Base-by-base conservation (phyloP, 2,797 vertebrate species). In the Trichosurus vulpecula region DNA sequence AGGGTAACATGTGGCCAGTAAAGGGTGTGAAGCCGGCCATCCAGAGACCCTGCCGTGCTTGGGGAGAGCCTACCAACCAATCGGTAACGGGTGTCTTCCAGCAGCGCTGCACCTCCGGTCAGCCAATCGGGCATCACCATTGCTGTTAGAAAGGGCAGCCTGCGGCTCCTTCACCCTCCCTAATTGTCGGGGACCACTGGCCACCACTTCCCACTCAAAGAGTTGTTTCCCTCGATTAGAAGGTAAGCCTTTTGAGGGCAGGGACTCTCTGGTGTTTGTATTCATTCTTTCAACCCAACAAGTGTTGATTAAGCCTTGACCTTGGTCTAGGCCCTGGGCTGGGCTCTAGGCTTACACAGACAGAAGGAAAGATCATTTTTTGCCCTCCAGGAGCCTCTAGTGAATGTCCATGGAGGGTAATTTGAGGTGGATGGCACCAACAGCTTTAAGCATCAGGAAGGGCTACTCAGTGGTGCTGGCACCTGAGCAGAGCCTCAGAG, bases 11-110 rank as follows among this genome's bases (percentile, higher is more conserved):
- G 30, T 47, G 41, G 41, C 9, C 19, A 10, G n/a, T 8, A 9
- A 6, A 41, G 41, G 74, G 16, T 8, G 0, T 19, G 5, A 19
- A 41, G 66, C n/a, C 0, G 1, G 16, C 9, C 16, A n/a, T 3
- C 13, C n/a, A 22, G 66, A 25, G 19, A 9, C n/a, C 66, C 66
- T 22, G 16, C n/a, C 1, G 4, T 41, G 16, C 16, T 41, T 9
- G 19, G 66, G 22, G n/a, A 81, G 66, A 25, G 8, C n/a, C 6
- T 61, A n/a, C 4, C 35, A 5, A 16, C 35, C n/a, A 12, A 2
- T 66, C 1, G 4, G 66, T n/a, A 22, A 22, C 0, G 0, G 16
- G 14, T 19, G n/a, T 74, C 61, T 66, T 6, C 19, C 66, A 74
- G 61, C n/a, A 6, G 3, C 6, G 35, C 61, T 35, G 14, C 14